Base-by-base conservation (phyloP, 2,888 invertebrate species). In the Nomada hirtipes region DNA sequence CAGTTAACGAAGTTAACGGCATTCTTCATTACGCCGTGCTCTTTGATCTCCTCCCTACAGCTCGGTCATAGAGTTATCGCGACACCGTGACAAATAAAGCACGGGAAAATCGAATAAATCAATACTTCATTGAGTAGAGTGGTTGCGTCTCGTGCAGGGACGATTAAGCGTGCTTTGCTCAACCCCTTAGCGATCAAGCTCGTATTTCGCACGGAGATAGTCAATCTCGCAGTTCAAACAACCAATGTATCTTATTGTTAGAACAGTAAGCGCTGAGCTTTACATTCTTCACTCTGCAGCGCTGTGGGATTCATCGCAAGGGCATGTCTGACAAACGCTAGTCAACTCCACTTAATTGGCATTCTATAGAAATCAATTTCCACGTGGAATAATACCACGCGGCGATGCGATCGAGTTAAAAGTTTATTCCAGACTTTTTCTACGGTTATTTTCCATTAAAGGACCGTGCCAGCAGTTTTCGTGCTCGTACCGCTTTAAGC, bases 81-180 rank as follows among this genome's bases (percentile, higher is more conserved):
- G 42, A n/a, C 42, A 20, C 44, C 20, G 20, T 29, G 18, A 50
- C 18, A 52, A 70, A 82, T 70, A 69, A 72, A 81, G 42, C 67
- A 47, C n/a, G 15, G 44, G 47, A 18, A 61, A 79, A 75, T 79
- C 75, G 70, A 60, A 59, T 18, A 13, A 10, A 2, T 23, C 57
- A 23, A 26, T 57, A 69, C 55, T 47, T 79, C 68, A 73, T 65
- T 42, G 44, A 47, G 47, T 13, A 10, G 64, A 53, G 63, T 36
- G 36, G 36, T 36, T 36, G 36, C 47, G 50, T 47, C 13, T 52
- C 57, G 47, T 47, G 47, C 15, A 47, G 15, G 44, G 44, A 29
- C 44, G 63, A 20, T 78, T 68, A 23, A 76, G 47, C 60, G 47
- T 18, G 67, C 44, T 52, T 52, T n/a, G 76, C 36, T 47, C 29